Evolutionary conservation across 2,888 invertebrate genomes (phyloP).

Genomic region (Rhimphoctona megacephalus): DNA sequence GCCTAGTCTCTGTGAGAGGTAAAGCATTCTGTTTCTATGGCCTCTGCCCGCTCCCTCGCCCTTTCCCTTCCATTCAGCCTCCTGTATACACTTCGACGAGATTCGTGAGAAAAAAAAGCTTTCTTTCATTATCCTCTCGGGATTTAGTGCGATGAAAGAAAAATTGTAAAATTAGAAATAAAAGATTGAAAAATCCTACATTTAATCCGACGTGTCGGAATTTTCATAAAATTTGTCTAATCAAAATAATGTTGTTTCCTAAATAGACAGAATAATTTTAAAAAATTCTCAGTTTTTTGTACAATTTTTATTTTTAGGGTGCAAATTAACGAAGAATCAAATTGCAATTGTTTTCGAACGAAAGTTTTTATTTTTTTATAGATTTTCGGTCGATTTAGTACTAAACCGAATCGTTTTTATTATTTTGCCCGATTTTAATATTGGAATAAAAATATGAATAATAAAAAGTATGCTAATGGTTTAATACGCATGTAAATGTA

Average conservation of each 20-base stretch:
- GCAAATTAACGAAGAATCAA: neutral
- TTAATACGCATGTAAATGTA: conserved; percentile 33
- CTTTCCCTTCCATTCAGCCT: neutral
- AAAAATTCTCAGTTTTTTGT: neutral
- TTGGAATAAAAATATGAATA: neutral
- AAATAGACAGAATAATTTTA: too few relatives aligned
- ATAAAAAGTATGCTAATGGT: neutral
- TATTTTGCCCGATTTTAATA: neutral
- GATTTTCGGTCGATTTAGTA: neutral
- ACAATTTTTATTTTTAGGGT: neutral
- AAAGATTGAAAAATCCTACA: neutral
- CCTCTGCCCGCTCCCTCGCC: neutral
- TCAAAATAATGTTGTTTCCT: too few relatives aligned
- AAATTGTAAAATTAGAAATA: neutral
- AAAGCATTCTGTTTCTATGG: conserved; percentile 14
- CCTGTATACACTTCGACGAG: conserved; percentile 5
- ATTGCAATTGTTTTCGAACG: neutral
- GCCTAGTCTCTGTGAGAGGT: conserved; percentile 9
- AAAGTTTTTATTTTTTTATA: neutral
- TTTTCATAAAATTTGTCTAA: neutral
- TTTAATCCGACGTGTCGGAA: too few relatives aligned
- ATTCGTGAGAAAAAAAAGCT: conserved; percentile 4
- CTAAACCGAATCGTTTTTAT: neutral
- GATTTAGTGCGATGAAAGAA: neutral
- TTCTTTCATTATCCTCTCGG: neutral